Evolutionary conservation across 2,113 vertebrate genomes (phyloP).

Genomic region (Microtus pennsylvanicus): DNA sequence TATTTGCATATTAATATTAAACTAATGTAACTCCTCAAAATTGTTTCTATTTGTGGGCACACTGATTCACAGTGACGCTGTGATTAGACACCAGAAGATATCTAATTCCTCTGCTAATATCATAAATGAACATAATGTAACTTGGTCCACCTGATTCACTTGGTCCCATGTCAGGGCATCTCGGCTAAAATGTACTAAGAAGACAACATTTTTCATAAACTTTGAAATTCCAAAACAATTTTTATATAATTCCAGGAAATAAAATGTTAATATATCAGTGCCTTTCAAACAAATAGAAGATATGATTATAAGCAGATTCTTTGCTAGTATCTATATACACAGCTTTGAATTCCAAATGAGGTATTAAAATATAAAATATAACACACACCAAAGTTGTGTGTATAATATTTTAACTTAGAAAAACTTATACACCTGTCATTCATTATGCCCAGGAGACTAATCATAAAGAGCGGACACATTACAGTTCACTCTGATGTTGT

Average conservation of each 20-base stretch:
- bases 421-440: neutral
- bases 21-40: neutral
- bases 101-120: neutral
- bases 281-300: neutral
- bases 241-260: neutral
- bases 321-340: neutral
- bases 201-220: neutral
- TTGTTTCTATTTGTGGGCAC: constrained; percentile 10
- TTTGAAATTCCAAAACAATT: neutral
- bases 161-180: rapidly evolving
- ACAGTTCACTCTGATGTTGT: neutral
- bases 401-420: neutral
- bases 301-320: neutral
- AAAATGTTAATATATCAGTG: neutral
- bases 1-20: neutral
- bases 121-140: neutral
- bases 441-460: no score
- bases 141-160: neutral
- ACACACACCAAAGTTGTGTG: neutral
- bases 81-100: neutral
- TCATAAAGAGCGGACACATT: neutral
- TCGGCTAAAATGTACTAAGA: neutral
- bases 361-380: neutral
- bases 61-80: neutral
- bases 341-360: neutral